Conservation (phyloP, 2,888 invertebrate genomes). For the Epistrophella euchroma region DNA sequence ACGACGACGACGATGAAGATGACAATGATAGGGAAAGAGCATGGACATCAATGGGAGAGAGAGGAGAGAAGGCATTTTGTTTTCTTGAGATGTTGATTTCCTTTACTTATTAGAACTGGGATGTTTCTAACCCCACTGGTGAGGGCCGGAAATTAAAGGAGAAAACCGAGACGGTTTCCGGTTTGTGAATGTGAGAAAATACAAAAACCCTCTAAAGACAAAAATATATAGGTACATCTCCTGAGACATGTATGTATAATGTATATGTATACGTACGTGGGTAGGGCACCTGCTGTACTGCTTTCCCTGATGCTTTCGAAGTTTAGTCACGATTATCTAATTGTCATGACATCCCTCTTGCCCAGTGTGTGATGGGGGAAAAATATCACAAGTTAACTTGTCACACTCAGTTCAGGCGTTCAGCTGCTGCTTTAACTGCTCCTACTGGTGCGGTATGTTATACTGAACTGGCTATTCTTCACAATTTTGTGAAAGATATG, state of each 20-base stretch:
- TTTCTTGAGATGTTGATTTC: slow-evolving; percentile 45
- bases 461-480: slow-evolving; percentile 47
- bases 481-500: slow-evolving; percentile 51
- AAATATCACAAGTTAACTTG: slow-evolving; percentile 59
- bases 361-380: slow-evolving; percentile 13
- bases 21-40: slow-evolving; percentile 6
- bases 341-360: slow-evolving; percentile 61
- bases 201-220: slow-evolving; percentile 3
- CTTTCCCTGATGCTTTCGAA: slow-evolving; percentile 25
- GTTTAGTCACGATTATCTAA: slow-evolving; percentile 68
- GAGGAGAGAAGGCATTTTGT: slow-evolving; percentile 22
- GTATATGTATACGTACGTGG: slow-evolving; percentile 6
- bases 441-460: slow-evolving; percentile 18
- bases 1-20: neutral
- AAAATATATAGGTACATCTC: slow-evolving; percentile 33
- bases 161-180: slow-evolving; percentile 60
- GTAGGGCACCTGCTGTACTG: slow-evolving; percentile 15
- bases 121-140: slow-evolving; percentile 34
- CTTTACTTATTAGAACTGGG: slow-evolving; percentile 47
- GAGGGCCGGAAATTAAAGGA: slow-evolving; percentile 66
- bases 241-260: neutral
- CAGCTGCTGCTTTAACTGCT: slow-evolving; percentile 25
- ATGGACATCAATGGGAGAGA: neutral
- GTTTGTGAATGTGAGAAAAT: slow-evolving; percentile 22
- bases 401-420: slow-evolving; percentile 43